These are phyloP conservation scores for Tenualosa thibaudeaui DNA, from an alignment of 2,797 vertebrate species.

Conservation along the genomic window DNA sequence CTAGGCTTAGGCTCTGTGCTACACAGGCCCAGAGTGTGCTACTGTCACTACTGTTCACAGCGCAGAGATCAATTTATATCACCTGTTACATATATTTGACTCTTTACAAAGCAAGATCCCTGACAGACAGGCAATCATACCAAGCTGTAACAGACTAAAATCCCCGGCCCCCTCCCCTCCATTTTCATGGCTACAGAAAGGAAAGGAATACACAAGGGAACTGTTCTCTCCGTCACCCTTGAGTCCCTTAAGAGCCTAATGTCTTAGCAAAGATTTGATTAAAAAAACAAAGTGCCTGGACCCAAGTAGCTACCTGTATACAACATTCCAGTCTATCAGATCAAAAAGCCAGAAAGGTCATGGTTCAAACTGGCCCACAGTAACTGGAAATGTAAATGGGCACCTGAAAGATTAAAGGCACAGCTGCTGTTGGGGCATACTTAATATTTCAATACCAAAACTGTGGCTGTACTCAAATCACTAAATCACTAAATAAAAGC, in stretches of 20 bases:
- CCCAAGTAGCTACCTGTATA: neutral
- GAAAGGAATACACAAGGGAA: neutral
- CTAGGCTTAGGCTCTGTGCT: neutral
- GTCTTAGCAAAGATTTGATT: neutral
- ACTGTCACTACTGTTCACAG: neutral
- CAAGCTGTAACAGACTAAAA: neutral
- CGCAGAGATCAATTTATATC: neutral
- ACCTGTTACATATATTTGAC: neutral
- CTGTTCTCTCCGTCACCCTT: neutral
- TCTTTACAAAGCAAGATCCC: neutral
- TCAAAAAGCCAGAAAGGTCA: neutral
- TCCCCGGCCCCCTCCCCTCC: too few species aligned
- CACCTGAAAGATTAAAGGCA: constrained; percentile 14
- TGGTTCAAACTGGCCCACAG: neutral
- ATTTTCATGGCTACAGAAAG: neutral
- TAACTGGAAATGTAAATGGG: neutral
- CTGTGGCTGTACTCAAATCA: neutral
- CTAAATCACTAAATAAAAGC: neutral
- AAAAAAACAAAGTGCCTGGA: neutral
- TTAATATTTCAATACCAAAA: neutral
- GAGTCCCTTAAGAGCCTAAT: neutral
- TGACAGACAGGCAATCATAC: neutral
- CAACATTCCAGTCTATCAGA: neutral
- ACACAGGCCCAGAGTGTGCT: neutral
- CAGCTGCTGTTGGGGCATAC: neutral